Percentiles rank a stretch among this genome's conserved stretches.
These are phyloP conservation scores for Aix galericulata DNA, from an alignment of 2,113 vertebrate genomes.

Conservation along the genomic window DNA sequence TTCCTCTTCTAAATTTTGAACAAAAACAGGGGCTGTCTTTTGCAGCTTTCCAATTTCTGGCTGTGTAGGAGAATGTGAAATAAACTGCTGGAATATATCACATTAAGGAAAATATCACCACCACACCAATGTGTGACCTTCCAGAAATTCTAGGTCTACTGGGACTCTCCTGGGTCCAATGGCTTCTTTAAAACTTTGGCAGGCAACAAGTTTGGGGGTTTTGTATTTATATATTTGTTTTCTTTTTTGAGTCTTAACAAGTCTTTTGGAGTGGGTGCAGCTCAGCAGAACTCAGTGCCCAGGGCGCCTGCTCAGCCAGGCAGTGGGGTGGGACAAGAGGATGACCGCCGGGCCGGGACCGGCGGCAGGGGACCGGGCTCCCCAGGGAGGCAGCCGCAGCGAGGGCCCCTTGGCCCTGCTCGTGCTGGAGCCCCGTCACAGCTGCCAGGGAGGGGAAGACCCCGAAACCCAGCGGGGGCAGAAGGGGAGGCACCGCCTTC, in stretches of 20 bases:
- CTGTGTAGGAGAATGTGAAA: neutral
- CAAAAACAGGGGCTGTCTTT: neutral
- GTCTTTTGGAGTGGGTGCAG: neutral
- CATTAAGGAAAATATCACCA: neutral
- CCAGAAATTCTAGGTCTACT: neutral
- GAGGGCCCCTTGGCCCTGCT: rapidly evolving
- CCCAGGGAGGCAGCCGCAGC: neutral
- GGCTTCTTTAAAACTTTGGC: neutral
- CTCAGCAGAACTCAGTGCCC: neutral
- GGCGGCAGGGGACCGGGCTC: neutral
- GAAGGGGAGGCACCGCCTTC: rapidly evolving
- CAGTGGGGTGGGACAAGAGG: neutral
- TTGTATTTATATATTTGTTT: neutral
- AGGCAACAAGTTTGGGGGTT: rapidly evolving
- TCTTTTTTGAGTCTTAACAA: neutral
- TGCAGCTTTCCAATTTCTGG: neutral
- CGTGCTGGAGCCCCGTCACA: rapidly evolving
- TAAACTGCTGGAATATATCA: neutral
- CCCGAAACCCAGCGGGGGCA: neutral
- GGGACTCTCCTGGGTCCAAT: neutral
- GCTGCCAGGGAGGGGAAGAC: neutral
- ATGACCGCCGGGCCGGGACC: neutral
- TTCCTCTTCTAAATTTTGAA: neutral
- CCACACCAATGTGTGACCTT: neutral
- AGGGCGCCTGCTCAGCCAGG: too few species aligned